Evolutionary conservation across 2,797 vertebrate genomes (phyloP).

Genomic region (Nyctibius grandis): DNA sequence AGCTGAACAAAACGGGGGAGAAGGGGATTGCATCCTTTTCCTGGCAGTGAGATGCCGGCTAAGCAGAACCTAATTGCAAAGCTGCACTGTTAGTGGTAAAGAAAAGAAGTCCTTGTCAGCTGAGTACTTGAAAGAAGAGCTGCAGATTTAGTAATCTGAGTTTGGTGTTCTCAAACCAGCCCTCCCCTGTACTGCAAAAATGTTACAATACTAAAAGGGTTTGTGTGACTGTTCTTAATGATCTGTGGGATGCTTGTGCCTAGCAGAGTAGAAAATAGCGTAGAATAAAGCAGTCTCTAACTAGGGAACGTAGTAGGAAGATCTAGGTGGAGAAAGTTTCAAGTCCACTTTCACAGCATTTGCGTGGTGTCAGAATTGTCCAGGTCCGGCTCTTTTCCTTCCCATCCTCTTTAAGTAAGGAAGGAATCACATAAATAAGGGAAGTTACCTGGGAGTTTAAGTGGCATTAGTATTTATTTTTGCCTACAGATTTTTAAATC

Average conservation of each 20-base stretch:
- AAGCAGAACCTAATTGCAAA: background rate
- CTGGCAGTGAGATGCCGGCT: background rate
- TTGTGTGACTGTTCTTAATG: background rate
- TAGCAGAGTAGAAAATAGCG: background rate
- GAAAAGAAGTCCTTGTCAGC: background rate
- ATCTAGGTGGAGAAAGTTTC: background rate
- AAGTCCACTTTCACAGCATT: background rate
- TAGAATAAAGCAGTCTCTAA: background rate
- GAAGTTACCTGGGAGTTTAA: background rate
- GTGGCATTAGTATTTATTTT: background rate
- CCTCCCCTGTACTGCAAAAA: background rate
- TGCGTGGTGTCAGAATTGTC: background rate
- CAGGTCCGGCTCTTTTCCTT: background rate
- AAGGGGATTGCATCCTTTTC: background rate
- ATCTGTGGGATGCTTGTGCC: background rate
- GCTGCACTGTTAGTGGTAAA: background rate
- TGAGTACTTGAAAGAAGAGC: background rate
- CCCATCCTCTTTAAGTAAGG: background rate
- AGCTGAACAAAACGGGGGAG: background rate
- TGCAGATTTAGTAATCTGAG: background rate
- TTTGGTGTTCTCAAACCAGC: background rate
- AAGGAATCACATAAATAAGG: background rate
- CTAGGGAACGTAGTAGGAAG: background rate
- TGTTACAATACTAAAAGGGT: rapidly evolving
- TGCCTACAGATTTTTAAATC: background rate